Evolutionary conservation across 1,140 invertebrate genomes (phyloP), one percentile per base, ranked within the genome.

Genomic region (Antheraea pernyi): DNA sequence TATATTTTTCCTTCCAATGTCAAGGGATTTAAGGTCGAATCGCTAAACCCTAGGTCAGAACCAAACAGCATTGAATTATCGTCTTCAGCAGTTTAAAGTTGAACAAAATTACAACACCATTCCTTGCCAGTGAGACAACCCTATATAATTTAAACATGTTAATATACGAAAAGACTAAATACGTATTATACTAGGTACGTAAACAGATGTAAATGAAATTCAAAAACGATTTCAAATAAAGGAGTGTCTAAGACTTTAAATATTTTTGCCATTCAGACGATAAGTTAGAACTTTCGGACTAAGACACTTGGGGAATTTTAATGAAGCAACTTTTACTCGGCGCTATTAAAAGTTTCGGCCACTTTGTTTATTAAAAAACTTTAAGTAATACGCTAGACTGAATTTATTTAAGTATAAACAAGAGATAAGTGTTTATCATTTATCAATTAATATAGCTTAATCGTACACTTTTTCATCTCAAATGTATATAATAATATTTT

Each of bases 311-410:
- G 46, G 46, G 46, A 53, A 53, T 53, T 53, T 53, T 76, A 65
- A 74, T 74, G 61, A 74, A 72, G 68, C 67, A 72, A 72, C 65
- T 65, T 72, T 68, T 48, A 62, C 67, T 67, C 46, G 64, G 58
- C 61, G 61, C 46, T 63, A 59, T 37, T 59, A 65, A 67, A 68
- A 69, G 59, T 70, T 70, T 67, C n/a, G 16, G 67, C 59, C 68
- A 59, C 59, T 69, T 73, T 72, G 69, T 73, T 73, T 73, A 73
- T 73, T 67, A 73, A 59, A 67, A 73, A 69, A 73, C 58, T 73
- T 69, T 69, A 19, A 68, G 60, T 65, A 66, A 66, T 66, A 70
- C 65, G 69, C 69, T 53, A 10, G 53, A 42, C 39, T 42, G 39
- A 67, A 65, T 19, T 70, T 70, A 19, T 19, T 46, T 62, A 53